Conservation (phyloP, 1,140 invertebrate species). For the Neodiprion pinetum region DNA sequence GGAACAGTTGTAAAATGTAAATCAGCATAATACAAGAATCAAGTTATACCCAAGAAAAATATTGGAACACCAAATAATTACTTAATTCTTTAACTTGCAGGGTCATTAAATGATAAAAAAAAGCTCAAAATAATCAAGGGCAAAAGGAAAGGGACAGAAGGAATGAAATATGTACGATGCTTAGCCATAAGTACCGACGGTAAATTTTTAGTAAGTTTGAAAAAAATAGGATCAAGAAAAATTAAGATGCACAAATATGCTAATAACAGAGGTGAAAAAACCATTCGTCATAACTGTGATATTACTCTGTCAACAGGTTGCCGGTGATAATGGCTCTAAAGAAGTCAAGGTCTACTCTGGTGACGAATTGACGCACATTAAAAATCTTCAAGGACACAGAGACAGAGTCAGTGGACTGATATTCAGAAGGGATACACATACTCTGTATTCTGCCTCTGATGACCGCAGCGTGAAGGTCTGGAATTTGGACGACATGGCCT, state of each 20-base stretch:
- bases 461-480: slow-evolving; percentile 92
- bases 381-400: slow-evolving; percentile 84
- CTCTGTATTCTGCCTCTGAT: slow-evolving; percentile 83
- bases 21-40: slow-evolving; percentile 22
- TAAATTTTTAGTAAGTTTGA: slow-evolving; percentile 77
- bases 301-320: slow-evolving; percentile 39
- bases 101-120: slow-evolving; percentile 64
- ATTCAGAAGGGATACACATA: slow-evolving; percentile 88
- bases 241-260: background rate
- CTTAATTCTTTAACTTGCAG: slow-evolving; percentile 43
- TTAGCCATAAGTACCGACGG: slow-evolving; percentile 85
- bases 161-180: slow-evolving; percentile 64
- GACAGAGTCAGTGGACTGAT: slow-evolving; percentile 78
- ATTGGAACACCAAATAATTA: background rate
- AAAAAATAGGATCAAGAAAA: background rate
- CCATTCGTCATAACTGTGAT: slow-evolving; percentile 9
- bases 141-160: slow-evolving; percentile 57
- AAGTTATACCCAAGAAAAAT: slow-evolving; percentile 14
- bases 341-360: slow-evolving; percentile 88
- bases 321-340: slow-evolving; percentile 75
- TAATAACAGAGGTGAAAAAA: background rate
- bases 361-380: slow-evolving; percentile 75
- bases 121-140: slow-evolving; percentile 67
- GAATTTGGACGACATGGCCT: slow-evolving; percentile 94
- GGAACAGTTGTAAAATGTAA: slow-evolving; percentile 87